Evolutionary conservation across 2,888 invertebrate species (phyloP), one percentile per base, ranked within the genome.

Genomic region (Clistopyga incitator): DNA sequence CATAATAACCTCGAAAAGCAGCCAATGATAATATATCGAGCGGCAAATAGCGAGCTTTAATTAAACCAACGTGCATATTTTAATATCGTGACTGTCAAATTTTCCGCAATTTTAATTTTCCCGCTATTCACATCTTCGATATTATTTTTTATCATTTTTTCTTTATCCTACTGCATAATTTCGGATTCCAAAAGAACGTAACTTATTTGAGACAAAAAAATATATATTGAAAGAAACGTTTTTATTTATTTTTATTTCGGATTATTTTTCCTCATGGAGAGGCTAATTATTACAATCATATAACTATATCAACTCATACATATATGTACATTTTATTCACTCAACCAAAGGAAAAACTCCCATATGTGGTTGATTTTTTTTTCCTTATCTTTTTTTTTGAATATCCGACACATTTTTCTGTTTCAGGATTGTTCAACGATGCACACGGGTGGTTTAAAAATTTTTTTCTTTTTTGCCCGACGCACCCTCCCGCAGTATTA

Each of bases 371-470:
- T 2, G 10, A 10, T 10, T 38, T 38, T 38, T 10, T 0, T 38
- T 38, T 38, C 61, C 6, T 20, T 65, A 18, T 20, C 13, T 65
- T 45, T 6, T 65, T 45, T 6, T 10, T 25, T 13, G 25, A 18
- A 52, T 34, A 8, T 71, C 52, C 25, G 23, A 64, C 64, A 64
- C 64, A 65, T 29, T 54, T 71, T 64, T 71, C 50, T 61, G 42
- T 25, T 72, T 47, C 25, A 72, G 45, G 65, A 72, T 72, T 72
- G 23, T 78, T 71, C 38, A 64, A 64, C 64, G 38, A 64, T 64
- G 8, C 18, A 64, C 42, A 20, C 18, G 20, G 20, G 11, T 13
- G 18, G 38, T 64, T 78, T 68, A 70, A 64, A 34, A 0, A 59
- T 59, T 61, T 70, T 42, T 23, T n/a, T 50, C 18, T 23, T 75